Conservation (phyloP, 2,113 vertebrate species). For the Nibea coibor region DNA sequence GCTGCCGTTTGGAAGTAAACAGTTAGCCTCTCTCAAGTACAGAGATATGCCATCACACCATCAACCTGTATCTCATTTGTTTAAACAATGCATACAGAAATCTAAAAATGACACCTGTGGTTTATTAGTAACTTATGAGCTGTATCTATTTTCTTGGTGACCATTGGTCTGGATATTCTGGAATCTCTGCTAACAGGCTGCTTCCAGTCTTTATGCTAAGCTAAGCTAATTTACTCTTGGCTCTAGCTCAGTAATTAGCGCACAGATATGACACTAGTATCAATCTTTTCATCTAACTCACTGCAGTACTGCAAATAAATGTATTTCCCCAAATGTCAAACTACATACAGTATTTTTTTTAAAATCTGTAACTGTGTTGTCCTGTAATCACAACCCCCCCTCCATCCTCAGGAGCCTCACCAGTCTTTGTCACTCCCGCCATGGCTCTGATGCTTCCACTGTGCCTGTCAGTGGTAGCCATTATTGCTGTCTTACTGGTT, state of each 20-base stretch:
- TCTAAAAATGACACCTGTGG: too few relatives aligned
- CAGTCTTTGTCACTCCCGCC: background rate
- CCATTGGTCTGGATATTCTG: background rate
- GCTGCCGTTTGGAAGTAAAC: too few relatives aligned
- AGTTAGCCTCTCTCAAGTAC: too few relatives aligned
- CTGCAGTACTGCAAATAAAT: background rate
- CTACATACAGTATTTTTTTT: background rate
- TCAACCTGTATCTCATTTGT: too few relatives aligned
- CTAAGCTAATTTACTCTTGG: background rate
- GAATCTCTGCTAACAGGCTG: background rate
- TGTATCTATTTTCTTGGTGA: background rate
- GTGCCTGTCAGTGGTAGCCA: slow-evolving; percentile 34
- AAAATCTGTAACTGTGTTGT: background rate
- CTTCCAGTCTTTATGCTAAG: background rate
- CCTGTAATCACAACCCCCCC: background rate
- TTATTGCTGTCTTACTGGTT: slow-evolving; percentile 48
- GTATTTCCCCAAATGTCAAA: background rate
- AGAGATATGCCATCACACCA: too few relatives aligned
- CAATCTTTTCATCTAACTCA: background rate
- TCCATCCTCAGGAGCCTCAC: background rate
- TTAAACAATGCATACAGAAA: too few relatives aligned
- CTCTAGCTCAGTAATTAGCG: background rate
- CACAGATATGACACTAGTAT: background rate
- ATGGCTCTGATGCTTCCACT: slow-evolving; percentile 65
- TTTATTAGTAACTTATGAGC: background rate